These are phyloP conservation scores for Theretra japonica DNA, from an alignment of 2,888 invertebrate genomes.

Conservation along the genomic window DNA sequence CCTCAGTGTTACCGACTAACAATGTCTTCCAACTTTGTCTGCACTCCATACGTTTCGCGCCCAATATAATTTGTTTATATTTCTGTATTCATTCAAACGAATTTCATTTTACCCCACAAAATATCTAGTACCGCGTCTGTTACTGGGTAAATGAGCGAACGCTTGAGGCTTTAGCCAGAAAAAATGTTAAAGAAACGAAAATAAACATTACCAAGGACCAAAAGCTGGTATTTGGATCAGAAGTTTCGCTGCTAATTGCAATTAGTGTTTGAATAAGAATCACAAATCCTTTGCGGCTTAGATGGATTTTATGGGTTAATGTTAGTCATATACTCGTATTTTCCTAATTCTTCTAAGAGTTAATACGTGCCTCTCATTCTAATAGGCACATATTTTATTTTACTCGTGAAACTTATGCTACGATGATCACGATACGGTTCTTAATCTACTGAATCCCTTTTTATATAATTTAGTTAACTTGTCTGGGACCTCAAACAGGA, in stretches of 20 bases:
- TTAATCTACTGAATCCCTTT: too few species aligned
- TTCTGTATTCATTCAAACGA: not conserved
- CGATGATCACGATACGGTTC: too few species aligned
- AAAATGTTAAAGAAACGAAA: not conserved
- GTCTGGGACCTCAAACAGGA: too few species aligned
- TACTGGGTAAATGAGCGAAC: not conserved
- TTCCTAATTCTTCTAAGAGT: not conserved
- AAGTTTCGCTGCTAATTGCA: not conserved
- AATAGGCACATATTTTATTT: not conserved
- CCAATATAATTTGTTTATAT: not conserved
- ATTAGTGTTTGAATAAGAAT: constrained; percentile 1
- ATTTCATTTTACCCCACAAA: not conserved
- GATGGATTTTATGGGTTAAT: not conserved
- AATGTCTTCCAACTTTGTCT: constrained; percentile 17
- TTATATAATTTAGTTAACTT: too few species aligned
- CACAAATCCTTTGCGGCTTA: not conserved
- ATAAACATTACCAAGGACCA: not conserved
- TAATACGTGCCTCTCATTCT: not conserved
- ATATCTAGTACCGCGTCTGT: not conserved
- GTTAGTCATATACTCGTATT: constrained; percentile 11
- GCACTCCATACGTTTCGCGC: not conserved
- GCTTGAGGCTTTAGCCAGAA: not conserved
- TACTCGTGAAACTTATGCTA: too few species aligned
- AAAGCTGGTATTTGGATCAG: constrained; percentile 6
- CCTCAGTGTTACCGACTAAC: constrained; percentile 6